A percentile compares a stretch with the other conserved stretches of the same genome.
Evolutionary conservation across 1,140 invertebrate species (phyloP).

Genomic region (Sycobia sp.): DNA sequence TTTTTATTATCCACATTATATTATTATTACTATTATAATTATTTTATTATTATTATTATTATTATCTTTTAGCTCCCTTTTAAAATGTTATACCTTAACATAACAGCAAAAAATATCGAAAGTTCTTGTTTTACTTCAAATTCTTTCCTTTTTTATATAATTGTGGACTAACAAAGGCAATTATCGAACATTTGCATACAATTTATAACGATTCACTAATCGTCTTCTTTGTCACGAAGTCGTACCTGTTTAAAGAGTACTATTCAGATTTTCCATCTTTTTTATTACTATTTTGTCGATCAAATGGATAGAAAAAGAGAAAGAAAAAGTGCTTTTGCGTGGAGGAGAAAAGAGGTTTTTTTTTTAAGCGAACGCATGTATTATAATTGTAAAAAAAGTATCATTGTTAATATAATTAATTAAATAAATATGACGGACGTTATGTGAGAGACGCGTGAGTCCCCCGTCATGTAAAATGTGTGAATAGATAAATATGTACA

Average conservation of each 20-base stretch:
- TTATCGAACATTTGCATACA: no score
- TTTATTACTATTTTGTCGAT: constrained; percentile 27
- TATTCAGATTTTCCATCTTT: constrained; percentile 53
- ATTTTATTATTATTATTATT: background rate
- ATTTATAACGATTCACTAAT: no score
- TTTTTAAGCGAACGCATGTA: constrained; percentile 44
- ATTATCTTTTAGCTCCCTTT: background rate
- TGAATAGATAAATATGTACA: constrained; percentile 56
- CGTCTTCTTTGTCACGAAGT: constrained; percentile 48
- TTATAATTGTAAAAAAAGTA: constrained; percentile 58
- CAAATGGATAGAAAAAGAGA: no score
- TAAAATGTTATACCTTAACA: no score
- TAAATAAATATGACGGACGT: constrained; percentile 17
- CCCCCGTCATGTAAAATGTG: constrained; percentile 54
- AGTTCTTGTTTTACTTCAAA: background rate
- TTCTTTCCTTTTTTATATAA: background rate
- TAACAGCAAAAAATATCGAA: no score
- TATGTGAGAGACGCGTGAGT: constrained; percentile 10
- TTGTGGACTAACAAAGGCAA: constrained; percentile 2
- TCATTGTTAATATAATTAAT: constrained; percentile 45
- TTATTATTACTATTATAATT: background rate
- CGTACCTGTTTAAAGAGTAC: constrained; percentile 59
- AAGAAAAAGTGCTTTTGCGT: no score
- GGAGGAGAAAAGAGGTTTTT: no score
- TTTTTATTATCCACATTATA: background rate